Percentiles rank a stretch among this genome's conserved stretches.
phyloP scores from a whole-genome alignment of 2,888 invertebrate genomes.

The Clunio marinus region DNA sequence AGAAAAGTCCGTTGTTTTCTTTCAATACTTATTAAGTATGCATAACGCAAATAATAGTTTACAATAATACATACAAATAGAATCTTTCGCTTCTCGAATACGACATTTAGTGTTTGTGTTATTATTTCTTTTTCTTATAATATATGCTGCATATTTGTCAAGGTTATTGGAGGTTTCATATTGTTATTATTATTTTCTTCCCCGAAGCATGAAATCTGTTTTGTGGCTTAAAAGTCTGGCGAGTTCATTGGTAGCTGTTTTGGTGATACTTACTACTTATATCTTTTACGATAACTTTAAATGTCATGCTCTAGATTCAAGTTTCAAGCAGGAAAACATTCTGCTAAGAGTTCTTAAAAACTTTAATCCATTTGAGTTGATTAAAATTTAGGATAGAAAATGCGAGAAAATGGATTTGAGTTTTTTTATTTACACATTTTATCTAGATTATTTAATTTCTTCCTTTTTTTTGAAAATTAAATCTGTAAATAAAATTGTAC shows the following conservation, averaged over 20 bases:
- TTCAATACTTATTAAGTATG: background rate
- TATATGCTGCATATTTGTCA: constrained; percentile 18
- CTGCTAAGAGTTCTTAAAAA: too few species aligned
- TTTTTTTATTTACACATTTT: too few species aligned
- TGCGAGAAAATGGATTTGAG: too few species aligned
- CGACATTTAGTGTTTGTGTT: background rate
- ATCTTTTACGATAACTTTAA: too few species aligned
- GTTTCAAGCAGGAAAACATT: too few species aligned
- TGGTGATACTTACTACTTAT: background rate
- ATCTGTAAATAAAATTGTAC: too few species aligned
- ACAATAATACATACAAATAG: background rate
- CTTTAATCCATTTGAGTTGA: too few species aligned
- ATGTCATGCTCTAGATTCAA: too few species aligned
- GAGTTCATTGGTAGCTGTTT: background rate
- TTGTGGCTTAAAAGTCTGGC: background rate
- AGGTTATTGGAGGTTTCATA: constrained; percentile 16
- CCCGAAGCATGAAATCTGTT: background rate
- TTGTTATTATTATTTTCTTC: background rate
- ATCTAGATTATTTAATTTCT: too few species aligned
- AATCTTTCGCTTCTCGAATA: background rate
- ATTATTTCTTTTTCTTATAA: background rate
- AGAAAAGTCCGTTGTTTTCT: background rate
- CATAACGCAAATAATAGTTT: too few species aligned
- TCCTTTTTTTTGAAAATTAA: too few species aligned
- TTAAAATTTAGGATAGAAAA: too few species aligned